Evolutionary conservation across 2,888 invertebrate genomes (phyloP), one percentile per base, ranked within the genome.

Genomic region (Chorisops tibialis): DNA sequence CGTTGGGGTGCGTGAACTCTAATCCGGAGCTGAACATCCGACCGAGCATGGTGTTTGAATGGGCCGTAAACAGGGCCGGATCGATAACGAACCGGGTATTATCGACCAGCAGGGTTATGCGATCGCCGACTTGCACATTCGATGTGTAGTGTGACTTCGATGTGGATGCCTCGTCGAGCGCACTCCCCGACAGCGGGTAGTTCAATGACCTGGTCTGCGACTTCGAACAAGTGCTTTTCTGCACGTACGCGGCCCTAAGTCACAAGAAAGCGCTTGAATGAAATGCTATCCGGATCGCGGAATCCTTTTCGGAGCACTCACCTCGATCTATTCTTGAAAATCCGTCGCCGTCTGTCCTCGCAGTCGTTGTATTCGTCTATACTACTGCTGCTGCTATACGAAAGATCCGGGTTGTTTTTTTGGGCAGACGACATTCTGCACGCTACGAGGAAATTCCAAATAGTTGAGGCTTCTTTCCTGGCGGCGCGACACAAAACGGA

Each of bases 1-100:
- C 96, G 75, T 99, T 99, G 0, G 96, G 89, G 73, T 93, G 91
- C 0, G 93, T 92, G 77, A 96, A 93, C 70, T 91, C 96, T 67
- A 89, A 81, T 64, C 93, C 93, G 11, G 93, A 91, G 74, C 93
- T 93, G 72, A 97, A 97, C 97, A 97, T 97, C 70, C 96, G 87
- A n/a, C 98, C 99, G 35, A 99, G 81, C 97, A 99, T 97, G 0
- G 99, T 99, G 75, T 98, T 96, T 0, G 98, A 96, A 79, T 97
- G 93, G 2, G 93, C 91, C 9, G 92, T 90, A 73, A 99, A 93
- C 65, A 97, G 83, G 2, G 92, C 87, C 5, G 94, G 93, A 77
- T 97, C 96, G 19, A 97, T 88, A 48, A 97, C 89, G 76, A 96
- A 96, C 67, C 95, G 82, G 0, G 96, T 96, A 71, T 93, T 94